Percentiles rank a stretch among this genome's conserved stretches.
These are phyloP conservation scores for Odobenus rosmarus DNA, from an alignment of 2,113 vertebrate species.

Conservation along the genomic window DNA sequence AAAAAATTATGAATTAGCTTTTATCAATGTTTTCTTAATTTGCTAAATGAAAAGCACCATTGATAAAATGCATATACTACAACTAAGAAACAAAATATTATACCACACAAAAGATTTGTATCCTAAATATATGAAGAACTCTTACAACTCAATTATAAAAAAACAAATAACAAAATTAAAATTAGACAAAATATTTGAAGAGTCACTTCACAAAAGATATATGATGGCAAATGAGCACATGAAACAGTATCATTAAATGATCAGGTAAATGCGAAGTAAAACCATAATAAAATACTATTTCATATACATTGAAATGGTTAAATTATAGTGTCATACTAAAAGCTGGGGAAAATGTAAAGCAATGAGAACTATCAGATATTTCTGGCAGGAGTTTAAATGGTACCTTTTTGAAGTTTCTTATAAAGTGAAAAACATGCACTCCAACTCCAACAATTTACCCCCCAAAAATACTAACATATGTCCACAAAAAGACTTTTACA, in stretches of 20 bases:
- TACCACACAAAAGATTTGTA: neutral
- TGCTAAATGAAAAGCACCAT: neutral
- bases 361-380: neutral
- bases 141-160: neutral
- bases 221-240: neutral
- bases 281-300: neutral
- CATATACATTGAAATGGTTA: neutral
- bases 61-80: neutral
- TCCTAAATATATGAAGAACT: neutral
- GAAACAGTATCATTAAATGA: neutral
- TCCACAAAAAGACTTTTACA: conserved; percentile 35
- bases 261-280: neutral
- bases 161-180: neutral
- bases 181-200: neutral
- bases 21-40: neutral
- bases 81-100: neutral
- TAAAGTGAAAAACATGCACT: conserved; percentile 42
- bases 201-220: neutral
- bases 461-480: conserved; percentile 54
- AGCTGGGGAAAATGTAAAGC: neutral
- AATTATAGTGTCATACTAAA: neutral
- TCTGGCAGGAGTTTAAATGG: neutral
- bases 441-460: conserved; percentile 12
- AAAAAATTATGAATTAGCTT: neutral
- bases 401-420: conserved; percentile 7